phyloP scores from a whole-genome alignment of 2,113 vertebrate genomes.

The Urocitellus parryii region DNA sequence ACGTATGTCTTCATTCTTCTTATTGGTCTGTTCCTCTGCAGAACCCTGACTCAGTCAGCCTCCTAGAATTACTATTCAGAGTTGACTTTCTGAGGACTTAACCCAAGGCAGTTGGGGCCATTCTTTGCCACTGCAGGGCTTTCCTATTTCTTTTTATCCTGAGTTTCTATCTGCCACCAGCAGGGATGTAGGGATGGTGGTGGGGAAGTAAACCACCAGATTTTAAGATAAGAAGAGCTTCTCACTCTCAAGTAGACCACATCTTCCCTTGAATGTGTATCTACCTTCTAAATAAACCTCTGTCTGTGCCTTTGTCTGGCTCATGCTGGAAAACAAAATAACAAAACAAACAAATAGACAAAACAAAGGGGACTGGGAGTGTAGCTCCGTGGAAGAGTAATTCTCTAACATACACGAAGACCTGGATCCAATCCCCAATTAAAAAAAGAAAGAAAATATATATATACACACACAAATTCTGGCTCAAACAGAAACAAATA shows the following conservation, averaged over 20 bases:
- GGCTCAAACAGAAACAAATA: too few species aligned
- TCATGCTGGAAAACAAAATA: too few species aligned
- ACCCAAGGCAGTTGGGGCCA: background rate
- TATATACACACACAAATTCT: background rate
- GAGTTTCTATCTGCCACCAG: background rate
- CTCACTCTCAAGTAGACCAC: too few species aligned
- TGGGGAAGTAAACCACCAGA: background rate
- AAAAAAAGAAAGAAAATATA: background rate
- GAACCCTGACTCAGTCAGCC: background rate
- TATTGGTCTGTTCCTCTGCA: background rate
- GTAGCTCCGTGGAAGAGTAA: background rate
- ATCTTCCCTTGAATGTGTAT: too few species aligned
- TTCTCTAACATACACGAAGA: background rate
- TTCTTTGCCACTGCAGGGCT: background rate
- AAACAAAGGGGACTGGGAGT: too few species aligned
- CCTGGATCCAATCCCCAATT: background rate
- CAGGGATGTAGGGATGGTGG: background rate
- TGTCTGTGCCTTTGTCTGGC: too few species aligned
- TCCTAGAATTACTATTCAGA: background rate
- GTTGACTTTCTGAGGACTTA: background rate
- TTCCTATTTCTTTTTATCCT: background rate
- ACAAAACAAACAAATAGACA: too few species aligned
- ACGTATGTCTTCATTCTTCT: background rate
- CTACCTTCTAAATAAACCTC: too few species aligned
- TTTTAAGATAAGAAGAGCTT: background rate